These are phyloP conservation scores for Spinibarbus caldwelli DNA, from an alignment of 2,797 vertebrate species.

Conservation along the genomic window DNA sequence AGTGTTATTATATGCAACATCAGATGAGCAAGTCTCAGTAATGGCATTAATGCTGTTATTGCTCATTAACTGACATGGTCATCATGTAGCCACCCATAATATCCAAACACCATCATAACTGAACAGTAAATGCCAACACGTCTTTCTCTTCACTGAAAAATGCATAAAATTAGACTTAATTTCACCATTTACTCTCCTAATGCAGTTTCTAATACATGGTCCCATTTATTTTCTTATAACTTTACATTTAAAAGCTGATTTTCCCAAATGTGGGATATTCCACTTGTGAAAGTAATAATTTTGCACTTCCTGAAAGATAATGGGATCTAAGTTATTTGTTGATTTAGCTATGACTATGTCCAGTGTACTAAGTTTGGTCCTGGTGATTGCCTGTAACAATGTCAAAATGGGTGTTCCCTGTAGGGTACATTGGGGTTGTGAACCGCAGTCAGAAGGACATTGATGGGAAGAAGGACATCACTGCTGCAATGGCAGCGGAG, in stretches of 20 bases:
- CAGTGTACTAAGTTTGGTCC: not conserved
- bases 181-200: not conserved
- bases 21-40: not conserved
- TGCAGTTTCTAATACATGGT: not conserved
- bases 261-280: not conserved
- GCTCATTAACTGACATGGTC: not conserved
- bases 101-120: not conserved
- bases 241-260: not conserved
- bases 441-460: constrained; percentile 98
- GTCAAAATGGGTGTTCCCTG: not conserved
- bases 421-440: constrained; percentile 95
- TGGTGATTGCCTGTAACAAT: not conserved
- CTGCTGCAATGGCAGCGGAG: constrained; percentile 88
- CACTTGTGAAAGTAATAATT: not conserved
- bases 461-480: constrained; percentile 94
- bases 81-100: not conserved
- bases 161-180: not conserved
- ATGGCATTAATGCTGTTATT: not conserved
- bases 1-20: not conserved
- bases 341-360: no score
- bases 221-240: not conserved
- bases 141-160: not conserved
- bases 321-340: not conserved
- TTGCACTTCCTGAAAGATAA: not conserved
- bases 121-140: not conserved